A percentile compares a stretch with the other conserved stretches of the same genome.
These are phyloP conservation scores for Albula glossodonta DNA, from an alignment of 2,113 vertebrate species.

Conservation along the genomic window DNA sequence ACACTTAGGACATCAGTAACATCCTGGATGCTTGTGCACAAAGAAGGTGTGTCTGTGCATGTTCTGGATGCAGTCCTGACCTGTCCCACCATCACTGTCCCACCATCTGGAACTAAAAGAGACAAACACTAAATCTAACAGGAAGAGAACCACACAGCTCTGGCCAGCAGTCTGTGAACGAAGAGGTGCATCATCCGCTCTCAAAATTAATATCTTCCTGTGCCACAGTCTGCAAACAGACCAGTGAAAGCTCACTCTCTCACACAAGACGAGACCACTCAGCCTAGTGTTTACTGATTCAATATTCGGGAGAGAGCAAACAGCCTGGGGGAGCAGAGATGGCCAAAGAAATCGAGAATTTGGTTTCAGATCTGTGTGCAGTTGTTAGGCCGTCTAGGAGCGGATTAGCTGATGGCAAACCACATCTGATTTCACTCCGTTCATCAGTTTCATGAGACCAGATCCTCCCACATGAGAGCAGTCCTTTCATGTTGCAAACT, in stretches of 20 bases:
- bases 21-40: not conserved
- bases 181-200: constrained; percentile 38
- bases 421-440: too few species aligned
- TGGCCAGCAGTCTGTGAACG: constrained; percentile 32
- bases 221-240: not conserved
- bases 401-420: too few species aligned
- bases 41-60: not conserved
- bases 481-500: too few species aligned
- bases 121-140: constrained; percentile 53
- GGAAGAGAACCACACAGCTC: constrained; percentile 35
- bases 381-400: too few species aligned
- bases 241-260: not conserved
- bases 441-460: too few species aligned
- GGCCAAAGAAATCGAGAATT: not conserved
- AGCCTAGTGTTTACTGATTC: not conserved
- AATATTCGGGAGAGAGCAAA: not conserved
- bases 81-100: constrained; percentile 7
- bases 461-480: too few species aligned
- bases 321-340: not conserved
- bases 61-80: too few species aligned
- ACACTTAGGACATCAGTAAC: too few species aligned
- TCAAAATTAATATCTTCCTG: constrained; percentile 17
- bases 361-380: too few species aligned
- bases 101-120: not conserved
- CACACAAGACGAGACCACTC: not conserved